A percentile compares a stretch with the other conserved stretches of the same genome.
Conservation (phyloP, 2,888 invertebrate species). For the Metellina segmentata region DNA sequence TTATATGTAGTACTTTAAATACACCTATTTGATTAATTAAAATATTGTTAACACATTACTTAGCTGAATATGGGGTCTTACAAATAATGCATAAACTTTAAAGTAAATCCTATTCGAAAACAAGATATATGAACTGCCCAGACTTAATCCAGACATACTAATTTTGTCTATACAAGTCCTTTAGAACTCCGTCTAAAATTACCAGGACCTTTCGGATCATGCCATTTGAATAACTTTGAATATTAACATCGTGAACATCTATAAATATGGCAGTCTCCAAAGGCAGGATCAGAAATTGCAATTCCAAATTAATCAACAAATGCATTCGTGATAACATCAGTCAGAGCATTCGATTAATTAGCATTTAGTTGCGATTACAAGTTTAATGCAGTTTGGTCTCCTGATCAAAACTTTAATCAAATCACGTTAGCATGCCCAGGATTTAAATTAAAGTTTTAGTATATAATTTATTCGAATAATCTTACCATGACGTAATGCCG, state of each 20-base stretch:
- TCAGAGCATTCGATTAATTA: conserved; percentile 43
- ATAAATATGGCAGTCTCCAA: conserved; percentile 42
- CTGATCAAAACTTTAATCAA: conserved; percentile 44
- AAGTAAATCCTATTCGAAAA: background rate
- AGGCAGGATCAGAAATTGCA: conserved; percentile 19
- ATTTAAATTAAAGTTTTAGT: conserved; percentile 50
- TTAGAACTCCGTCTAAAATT: background rate
- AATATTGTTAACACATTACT: too few relatives aligned
- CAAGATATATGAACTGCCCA: background rate
- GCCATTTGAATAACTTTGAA: conserved; percentile 28
- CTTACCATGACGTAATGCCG: conserved; percentile 99
- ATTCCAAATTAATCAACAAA: conserved; percentile 51
- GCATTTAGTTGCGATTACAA: conserved; percentile 44
- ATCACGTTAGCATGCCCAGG: conserved; percentile 25
- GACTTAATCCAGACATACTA: background rate
- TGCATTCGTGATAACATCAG: conserved; percentile 32
- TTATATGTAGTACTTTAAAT: too few relatives aligned
- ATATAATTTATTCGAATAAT: conserved; percentile 77
- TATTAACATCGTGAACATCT: conserved; percentile 16
- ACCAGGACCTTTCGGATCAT: background rate
- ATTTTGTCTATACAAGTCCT: background rate
- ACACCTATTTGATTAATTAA: too few relatives aligned
- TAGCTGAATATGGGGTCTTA: too few relatives aligned
- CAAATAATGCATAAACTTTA: background rate
- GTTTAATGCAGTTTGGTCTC: conserved; percentile 37